Base-by-base conservation (phyloP, 2,888 invertebrate species). In the Apamea epomidion region DNA sequence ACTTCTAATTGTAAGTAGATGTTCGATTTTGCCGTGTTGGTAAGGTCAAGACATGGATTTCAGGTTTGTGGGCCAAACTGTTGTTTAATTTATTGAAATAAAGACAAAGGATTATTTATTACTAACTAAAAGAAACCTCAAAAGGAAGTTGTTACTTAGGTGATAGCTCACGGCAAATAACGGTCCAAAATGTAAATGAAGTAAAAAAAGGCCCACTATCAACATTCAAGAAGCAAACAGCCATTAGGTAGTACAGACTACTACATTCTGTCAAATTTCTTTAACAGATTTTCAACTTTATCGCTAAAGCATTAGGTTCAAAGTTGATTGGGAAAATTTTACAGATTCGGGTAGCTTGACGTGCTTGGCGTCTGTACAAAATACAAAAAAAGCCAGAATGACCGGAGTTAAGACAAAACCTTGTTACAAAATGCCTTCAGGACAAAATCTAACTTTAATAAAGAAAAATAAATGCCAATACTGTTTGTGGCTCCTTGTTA, bases 401-500 rank as follows among this genome's bases (percentile, higher is more conserved):
- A 60, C n/a, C 16, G 3, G 6, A 72, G 7, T 60, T 5, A 48
- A 73, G 42, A 70, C 32, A 74, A 70, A 60, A 51, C 42, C 60
- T 68, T 86, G 82, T 82, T 67, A 64, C 32, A 68, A 74, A 87
- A 84, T 81, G 42, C 58, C 82, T 78, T 37, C n/a, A 64, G 80
- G 80, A 29, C 67, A 73, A 69, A 78, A 67, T 73, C 6, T 16
- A 69, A 78, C 45, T 74, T 78, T 74, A 76, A 74, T 74, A 72
- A 80, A 76, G n/a, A 78, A 42, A 82, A 79, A 81, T 74, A 75
- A 78, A 76, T 82, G 78, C 83, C 87, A 84, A 83, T 75, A 75
- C 74, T 82, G 74, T 74, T 86, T 29, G 25, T 82, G 84, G 87
- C 83, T 91, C 80, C 51, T 87, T 90, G 80, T 78, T 67, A 81